phyloP scores from a whole-genome alignment of 2,113 vertebrate genomes.

The Platysteira castanea region DNA sequence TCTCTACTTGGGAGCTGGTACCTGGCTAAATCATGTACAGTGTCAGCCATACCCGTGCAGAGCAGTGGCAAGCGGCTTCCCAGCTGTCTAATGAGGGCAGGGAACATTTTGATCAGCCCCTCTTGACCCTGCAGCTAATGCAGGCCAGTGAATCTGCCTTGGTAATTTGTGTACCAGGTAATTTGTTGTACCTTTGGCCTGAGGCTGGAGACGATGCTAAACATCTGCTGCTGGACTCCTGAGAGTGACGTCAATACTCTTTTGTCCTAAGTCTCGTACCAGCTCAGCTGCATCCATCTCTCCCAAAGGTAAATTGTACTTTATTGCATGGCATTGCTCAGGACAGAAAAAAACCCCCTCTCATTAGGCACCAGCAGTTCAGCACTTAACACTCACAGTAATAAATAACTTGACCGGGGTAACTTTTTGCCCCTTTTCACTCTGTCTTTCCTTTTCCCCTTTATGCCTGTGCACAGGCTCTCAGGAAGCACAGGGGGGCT shows the following conservation, averaged over 20 bases:
- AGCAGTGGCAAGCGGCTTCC: not conserved
- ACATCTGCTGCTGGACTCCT: not conserved
- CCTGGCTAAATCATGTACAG: not conserved
- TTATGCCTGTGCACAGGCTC: not conserved
- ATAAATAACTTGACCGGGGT: not conserved
- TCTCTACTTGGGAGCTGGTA: not conserved
- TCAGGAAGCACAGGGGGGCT: not conserved
- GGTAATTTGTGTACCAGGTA: not conserved
- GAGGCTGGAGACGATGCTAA: not conserved
- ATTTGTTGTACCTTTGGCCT: not conserved
- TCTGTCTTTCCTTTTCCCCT: not conserved
- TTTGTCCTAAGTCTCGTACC: not conserved
- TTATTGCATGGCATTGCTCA: not conserved
- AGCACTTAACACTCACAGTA: not conserved
- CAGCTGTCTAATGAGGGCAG: not conserved
- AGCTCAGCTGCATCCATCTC: not conserved
- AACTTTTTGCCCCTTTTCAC: not conserved
- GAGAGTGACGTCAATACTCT: not conserved
- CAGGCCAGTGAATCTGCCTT: not conserved
- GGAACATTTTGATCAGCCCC: not conserved
- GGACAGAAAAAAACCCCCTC: not conserved
- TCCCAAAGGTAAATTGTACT: not conserved
- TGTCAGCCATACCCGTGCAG: fast-evolving
- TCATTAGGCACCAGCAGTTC: not conserved
- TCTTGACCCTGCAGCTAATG: not conserved